Percentiles rank a stretch among this genome's conserved stretches.
Evolutionary conservation across 2,888 invertebrate genomes (phyloP).

Genomic region (Ophion ventricosus): DNA sequence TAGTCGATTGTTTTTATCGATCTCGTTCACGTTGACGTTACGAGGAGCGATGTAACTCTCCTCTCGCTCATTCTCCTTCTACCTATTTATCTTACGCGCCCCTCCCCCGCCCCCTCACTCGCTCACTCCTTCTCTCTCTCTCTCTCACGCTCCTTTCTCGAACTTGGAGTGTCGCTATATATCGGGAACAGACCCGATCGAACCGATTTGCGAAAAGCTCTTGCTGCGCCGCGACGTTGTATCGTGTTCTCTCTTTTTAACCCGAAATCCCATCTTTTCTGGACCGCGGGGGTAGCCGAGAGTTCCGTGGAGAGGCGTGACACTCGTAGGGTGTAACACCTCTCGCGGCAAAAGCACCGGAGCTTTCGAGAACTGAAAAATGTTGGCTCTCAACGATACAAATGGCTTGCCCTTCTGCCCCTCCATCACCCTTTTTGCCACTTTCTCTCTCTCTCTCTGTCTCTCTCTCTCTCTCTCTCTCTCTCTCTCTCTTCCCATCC

Average conservation of each 20-base stretch:
- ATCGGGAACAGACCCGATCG: conserved; percentile 35
- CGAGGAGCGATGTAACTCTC: conserved; percentile 39
- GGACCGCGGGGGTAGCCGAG: conserved; percentile 32
- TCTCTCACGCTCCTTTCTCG: conserved; percentile 3
- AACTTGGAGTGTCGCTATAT: conserved; percentile 6
- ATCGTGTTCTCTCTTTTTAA: conserved; percentile 56
- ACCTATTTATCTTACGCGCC: not conserved
- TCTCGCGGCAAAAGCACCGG: conserved; percentile 43
- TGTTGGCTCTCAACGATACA: conserved; percentile 78
- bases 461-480: not conserved
- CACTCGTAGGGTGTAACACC: conserved; percentile 37
- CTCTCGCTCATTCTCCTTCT: conserved; percentile 4
- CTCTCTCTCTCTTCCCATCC: not conserved
- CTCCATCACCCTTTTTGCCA: not conserved
- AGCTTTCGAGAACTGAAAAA: conserved; percentile 76
- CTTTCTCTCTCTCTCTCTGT: not conserved
- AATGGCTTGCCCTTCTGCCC: conserved; percentile 73
- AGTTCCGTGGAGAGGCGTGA: conserved; percentile 62
- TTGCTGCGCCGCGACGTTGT: conserved; percentile 31
- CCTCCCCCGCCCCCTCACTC: not conserved
- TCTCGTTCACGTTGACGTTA: conserved; percentile 43
- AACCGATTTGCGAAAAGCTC: conserved; percentile 57
- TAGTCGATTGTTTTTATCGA: conserved; percentile 62
- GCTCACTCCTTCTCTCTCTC: conserved; percentile 1
- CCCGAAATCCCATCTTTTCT: conserved; percentile 71